A percentile compares a stretch with the other conserved stretches of the same genome.
These are phyloP conservation scores for Takifugu bimaculatus DNA, from an alignment of 2,113 vertebrate species.

Conservation along the genomic window DNA sequence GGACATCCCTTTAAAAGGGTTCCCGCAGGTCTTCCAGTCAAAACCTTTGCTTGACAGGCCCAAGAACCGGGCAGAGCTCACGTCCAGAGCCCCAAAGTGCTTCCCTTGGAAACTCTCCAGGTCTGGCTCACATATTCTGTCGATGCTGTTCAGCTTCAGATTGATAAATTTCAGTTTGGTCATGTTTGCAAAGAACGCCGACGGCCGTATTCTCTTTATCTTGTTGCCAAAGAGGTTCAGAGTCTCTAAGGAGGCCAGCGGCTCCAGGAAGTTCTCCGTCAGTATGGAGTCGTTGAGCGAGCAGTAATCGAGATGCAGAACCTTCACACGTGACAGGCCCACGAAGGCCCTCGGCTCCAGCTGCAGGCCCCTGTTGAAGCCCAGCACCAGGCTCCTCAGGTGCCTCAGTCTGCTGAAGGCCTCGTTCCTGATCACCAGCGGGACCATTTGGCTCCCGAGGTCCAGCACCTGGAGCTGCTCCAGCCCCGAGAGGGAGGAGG, in stretches of 20 bases:
- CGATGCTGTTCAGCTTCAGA: conserved; percentile 74
- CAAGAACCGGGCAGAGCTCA: conserved; percentile 54
- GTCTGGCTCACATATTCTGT: conserved; percentile 76
- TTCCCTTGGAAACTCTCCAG: conserved; percentile 80
- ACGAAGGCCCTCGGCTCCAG: conserved; percentile 79
- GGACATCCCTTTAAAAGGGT: conserved; percentile 78
- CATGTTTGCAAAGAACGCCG: conserved; percentile 80
- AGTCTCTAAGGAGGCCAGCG: conserved; percentile 73
- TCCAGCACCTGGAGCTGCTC: conserved; percentile 64
- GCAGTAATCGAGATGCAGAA: conserved; percentile 72
- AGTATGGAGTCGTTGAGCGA: conserved; percentile 62
- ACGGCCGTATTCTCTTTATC: conserved; percentile 74
- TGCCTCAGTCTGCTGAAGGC: conserved; percentile 79
- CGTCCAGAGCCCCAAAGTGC: conserved; percentile 66
- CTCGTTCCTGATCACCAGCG: conserved; percentile 70
- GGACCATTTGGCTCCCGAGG: conserved; percentile 60
- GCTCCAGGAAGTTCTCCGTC: conserved; percentile 73
- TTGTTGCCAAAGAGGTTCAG: conserved; percentile 74
- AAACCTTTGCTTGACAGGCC: conserved; percentile 30
- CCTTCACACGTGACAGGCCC: conserved; percentile 69
- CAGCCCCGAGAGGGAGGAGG: conserved; percentile 69
- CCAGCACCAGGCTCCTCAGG: conserved; percentile 74
- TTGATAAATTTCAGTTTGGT: conserved; percentile 71
- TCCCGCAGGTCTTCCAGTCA: conserved; percentile 78
- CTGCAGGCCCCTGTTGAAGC: conserved; percentile 40